Evolutionary conservation across 1,140 invertebrate genomes (phyloP), one percentile per base, ranked within the genome.

Genomic region (Anastrepha ludens): DNA sequence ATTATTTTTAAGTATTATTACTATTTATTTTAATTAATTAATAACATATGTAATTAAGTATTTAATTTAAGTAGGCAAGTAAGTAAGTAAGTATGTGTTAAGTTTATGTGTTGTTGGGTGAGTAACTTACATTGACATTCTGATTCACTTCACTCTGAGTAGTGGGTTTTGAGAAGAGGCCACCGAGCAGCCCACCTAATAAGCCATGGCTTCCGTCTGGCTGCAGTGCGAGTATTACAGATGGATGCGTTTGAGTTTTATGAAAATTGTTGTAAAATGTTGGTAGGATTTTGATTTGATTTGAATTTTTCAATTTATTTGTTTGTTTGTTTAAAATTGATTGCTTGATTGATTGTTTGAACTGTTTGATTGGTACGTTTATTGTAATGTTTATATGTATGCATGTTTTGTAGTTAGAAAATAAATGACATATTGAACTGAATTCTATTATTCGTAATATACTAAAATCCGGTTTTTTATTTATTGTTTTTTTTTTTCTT

Each of bases 151-250:
- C 91, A 92, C 41, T 92, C 89, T 92, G 91, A 87, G 70, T 92
- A 89, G 87, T 92, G 90, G 91, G 92, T 92, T 93, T 93, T 89
- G 92, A 92, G 91, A 93, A 93, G 90, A 93, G 91, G 90, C 92
- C 92, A 88, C 92, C 92, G 90, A 93, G 91, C 90, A 93, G 91
- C 90, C 92, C 92, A 92, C 92, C 92, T 92, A 93, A 93, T 90
- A 93, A 91, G 88, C 92, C 92, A 90, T 91, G 90, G 90, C 92
- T 90, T 89, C 90, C 92, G 89, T 93, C 91, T 88, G 91, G 90
- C 91, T 93, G 92, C 91, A 87, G 87, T 90, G 74, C 74, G 74
- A 81, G 74, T 81, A 81, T 81, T 81, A 81, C 55, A 81, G 74
- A 81, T 81, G 74, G 50, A 81, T 81, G 74, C 74, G 74, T 81